Evolutionary conservation across 2,888 invertebrate species (phyloP).

Genomic region (Cybosia mesomella): DNA sequence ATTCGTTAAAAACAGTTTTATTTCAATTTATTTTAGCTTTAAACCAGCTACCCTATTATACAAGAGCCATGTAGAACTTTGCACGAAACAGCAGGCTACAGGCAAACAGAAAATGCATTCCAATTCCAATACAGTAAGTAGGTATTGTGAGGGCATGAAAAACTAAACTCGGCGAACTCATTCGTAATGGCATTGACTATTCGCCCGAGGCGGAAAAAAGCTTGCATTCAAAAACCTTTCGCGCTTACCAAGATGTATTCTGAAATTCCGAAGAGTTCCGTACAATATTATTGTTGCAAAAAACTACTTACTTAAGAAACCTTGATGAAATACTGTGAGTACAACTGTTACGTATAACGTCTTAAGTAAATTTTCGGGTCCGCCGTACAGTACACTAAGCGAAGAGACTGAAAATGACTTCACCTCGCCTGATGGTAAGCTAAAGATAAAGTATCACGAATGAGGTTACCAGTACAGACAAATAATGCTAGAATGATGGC

Average conservation of each 20-base stretch:
- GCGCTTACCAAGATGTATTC: not conserved
- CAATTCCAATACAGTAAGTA: slow-evolving; percentile 9
- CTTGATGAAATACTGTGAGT: not conserved
- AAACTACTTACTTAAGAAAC: not conserved
- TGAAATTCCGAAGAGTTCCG: slow-evolving; percentile 15
- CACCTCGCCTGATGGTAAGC: not conserved
- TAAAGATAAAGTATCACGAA: not conserved
- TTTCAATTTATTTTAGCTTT: too few species aligned
- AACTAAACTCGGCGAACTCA: slow-evolving; percentile 16
- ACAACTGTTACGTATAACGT: too few species aligned
- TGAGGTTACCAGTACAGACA: too few species aligned
- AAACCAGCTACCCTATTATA: not conserved
- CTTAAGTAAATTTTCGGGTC: too few species aligned
- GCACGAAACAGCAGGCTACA: not conserved
- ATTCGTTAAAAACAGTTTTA: too few species aligned
- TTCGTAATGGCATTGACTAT: slow-evolving; percentile 10
- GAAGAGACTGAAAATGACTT: not conserved
- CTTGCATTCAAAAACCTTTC: not conserved
- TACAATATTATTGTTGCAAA: slow-evolving; percentile 1
- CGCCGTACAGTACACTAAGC: not conserved
- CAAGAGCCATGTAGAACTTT: not conserved
- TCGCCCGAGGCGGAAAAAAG: slow-evolving; percentile 17
- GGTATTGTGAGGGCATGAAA: slow-evolving; percentile 12
- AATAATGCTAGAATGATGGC: too few species aligned
- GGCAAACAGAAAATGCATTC: slow-evolving; percentile 2